Evolutionary conservation across 1,140 invertebrate genomes (phyloP), one percentile per base, ranked within the genome.

Genomic region (Ceratina australensis): DNA sequence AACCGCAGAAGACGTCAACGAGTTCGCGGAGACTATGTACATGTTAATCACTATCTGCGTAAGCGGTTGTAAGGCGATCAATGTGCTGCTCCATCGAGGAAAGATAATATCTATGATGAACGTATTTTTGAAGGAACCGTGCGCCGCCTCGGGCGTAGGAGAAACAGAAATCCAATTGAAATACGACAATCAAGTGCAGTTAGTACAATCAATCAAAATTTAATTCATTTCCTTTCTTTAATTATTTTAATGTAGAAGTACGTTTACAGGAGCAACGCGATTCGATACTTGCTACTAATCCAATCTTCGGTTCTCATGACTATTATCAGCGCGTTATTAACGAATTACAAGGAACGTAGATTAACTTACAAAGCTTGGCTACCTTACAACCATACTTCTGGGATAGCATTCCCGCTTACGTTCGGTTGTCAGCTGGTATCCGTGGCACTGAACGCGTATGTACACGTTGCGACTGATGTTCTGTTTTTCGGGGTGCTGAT

Each of bases 21-120:
- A 77, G 0, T 78, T 86, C 1, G 77, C 80, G 0, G 79, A 84
- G 24, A 87, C 76, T 71, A 77, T 81, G 7, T 86, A 79, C 47
- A 78, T 86, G 18, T 65, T 80, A 13, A 33, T 88, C 3, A 72
- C 82, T 8, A 64, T 84, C n/a, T 65, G 73, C 0, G 79, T 79
- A 3, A 72, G 56, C 5, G 72, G 67, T n/a, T 74, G 65, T 2
- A 87, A 87, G 59, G 13, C 75, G 7, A 12, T 26, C 1, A 85
- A 76, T 49, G n/a, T 86, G 22, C 22, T 79, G 16, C 0, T 80
- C 2, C 72, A 78, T 61, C 73, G 82, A 0, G n/a, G 74, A 42
- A 63, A 68, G n/a, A 76, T 87, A 7, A 65, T 87, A 49, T 16
- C 3, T 3, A 59, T 87, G 26, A 68, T 79, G 10, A 57, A 78